Percentiles rank a stretch among this genome's conserved stretches.
phyloP scores from a whole-genome alignment of 1,140 invertebrate species.

The Diplogasteroides magnus region DNA sequence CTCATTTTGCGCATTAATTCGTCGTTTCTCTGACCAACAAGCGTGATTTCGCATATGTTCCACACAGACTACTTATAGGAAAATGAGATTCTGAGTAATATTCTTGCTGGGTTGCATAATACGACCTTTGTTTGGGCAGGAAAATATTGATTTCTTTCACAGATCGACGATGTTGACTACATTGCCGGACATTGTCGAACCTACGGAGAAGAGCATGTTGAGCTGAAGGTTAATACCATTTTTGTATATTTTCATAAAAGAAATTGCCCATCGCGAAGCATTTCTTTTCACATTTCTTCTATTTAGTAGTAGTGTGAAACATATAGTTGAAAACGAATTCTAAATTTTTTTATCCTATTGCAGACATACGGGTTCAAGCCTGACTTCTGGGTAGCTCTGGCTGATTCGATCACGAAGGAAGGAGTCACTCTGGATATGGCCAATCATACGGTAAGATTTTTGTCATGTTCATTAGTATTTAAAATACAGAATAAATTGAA shows the following conservation, averaged over 20 bases:
- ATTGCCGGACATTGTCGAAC: slow-evolving; percentile 34
- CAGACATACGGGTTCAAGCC: slow-evolving; percentile 50
- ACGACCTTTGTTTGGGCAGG: background rate
- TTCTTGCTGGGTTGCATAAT: slow-evolving; percentile 8
- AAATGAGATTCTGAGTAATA: too few species aligned
- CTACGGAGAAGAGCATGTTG: slow-evolving; percentile 49
- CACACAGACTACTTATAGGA: too few species aligned
- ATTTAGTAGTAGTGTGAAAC: too few species aligned
- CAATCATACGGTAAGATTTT: slow-evolving; percentile 41
- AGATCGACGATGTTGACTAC: slow-evolving; percentile 46
- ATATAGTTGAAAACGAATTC: too few species aligned
- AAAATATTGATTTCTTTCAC: slow-evolving; percentile 20
- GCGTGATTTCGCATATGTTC: slow-evolving; percentile 3
- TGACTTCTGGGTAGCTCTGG: slow-evolving; percentile 50
- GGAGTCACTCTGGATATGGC: slow-evolving; percentile 47
- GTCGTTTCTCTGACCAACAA: too few species aligned
- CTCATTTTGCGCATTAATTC: too few species aligned
- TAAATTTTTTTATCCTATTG: too few species aligned
- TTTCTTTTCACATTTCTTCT: too few species aligned
- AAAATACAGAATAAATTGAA: background rate
- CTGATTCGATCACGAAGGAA: slow-evolving; percentile 50
- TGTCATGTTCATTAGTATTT: background rate
- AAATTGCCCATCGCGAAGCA: too few species aligned
- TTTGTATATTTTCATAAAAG: too few species aligned
- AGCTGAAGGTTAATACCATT: too few species aligned